Evolutionary conservation across 2,113 vertebrate species (phyloP), one percentile per base, ranked within the genome.

Genomic region (Neodontobutis hainanensis): DNA sequence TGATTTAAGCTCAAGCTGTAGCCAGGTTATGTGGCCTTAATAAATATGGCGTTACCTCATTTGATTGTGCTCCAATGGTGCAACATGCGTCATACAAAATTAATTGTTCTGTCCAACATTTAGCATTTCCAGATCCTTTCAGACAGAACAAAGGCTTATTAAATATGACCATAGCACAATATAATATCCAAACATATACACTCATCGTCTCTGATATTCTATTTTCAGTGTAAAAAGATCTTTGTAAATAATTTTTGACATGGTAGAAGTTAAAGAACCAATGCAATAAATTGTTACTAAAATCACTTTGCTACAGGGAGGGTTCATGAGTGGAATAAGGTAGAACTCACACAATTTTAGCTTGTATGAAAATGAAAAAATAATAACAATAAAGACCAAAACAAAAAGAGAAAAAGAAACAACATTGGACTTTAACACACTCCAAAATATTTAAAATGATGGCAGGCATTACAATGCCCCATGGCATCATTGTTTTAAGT

Each of bases 41-140:
- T 81, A 66, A 58, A 86, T 61, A 69, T 60, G 61, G 62, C 76
- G 61, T 75, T 66, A 70, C 70, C 66, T 79, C 70, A 64, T 83
- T 78, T 86, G 89, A 88, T 91, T 92, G 91, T 92, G 91, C 91
- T 83, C 87, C 88, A 88, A 87, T 72, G 84, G 71, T 87, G 85
- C 83, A 87, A 86, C 78, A 77, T 80, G 70, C 72, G 79, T 78
- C 79, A 78, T 51, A 65, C 65, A 71, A 66, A 67, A 84, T 80
- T 67, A 44, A 53, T 82, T 56, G 57, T 80, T 78, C 83, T 66
- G 67, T 74, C 75, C 70, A 70, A 81, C 52, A 69, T 71, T 87
- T 85, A 76, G 73, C 68, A 82, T 88, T 80, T 62, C 71, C 62
- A 81, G 62, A 77, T 65, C 19, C 48, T 75, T 75, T 85, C 68